Percentiles rank a stretch among this genome's conserved stretches.
Evolutionary conservation across 2,888 invertebrate species (phyloP).

Genomic region (Creontiades dilutus): DNA sequence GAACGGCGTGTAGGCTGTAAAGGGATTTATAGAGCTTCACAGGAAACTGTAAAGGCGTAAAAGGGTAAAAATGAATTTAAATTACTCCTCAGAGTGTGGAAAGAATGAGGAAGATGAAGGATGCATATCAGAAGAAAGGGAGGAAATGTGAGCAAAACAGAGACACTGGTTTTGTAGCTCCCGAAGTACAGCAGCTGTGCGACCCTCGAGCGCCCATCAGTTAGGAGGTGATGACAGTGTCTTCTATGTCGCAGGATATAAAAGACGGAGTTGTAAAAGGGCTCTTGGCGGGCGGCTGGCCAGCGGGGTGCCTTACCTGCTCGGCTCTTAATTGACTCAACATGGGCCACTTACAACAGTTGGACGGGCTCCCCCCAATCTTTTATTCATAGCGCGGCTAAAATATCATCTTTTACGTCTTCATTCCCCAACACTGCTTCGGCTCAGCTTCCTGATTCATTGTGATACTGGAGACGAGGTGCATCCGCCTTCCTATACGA

Average conservation of each 20-base stretch:
- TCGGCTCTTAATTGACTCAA: constrained; percentile 66
- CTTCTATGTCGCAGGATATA: constrained; percentile 66
- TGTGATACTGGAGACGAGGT: not conserved
- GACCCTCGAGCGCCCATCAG: constrained; percentile 42
- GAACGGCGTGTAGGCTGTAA: no score
- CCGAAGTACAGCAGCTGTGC: constrained; percentile 53
- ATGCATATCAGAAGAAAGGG: not conserved
- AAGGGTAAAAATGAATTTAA: not conserved
- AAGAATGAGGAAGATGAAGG: not conserved
- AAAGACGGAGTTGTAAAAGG: constrained; percentile 57
- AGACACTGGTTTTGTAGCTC: constrained; percentile 18
- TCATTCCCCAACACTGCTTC: constrained; percentile 62
- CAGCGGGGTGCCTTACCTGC: constrained; percentile 70
- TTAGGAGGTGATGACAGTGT: constrained; percentile 66
- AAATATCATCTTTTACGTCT: constrained; percentile 70
- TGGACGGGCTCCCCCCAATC: constrained; percentile 44
- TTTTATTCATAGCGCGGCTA: constrained; percentile 68
- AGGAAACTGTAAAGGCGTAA: no score
- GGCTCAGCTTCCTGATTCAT: constrained; percentile 55
- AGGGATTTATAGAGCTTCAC: no score
- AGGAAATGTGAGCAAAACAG: constrained; percentile 33
- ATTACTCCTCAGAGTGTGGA: not conserved
- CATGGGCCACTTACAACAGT: constrained; percentile 64
- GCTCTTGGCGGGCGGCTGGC: constrained; percentile 60
- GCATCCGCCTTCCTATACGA: not conserved